Base-by-base conservation (phyloP, 2,797 vertebrate species). In the Rhinogobio ventralis region DNA sequence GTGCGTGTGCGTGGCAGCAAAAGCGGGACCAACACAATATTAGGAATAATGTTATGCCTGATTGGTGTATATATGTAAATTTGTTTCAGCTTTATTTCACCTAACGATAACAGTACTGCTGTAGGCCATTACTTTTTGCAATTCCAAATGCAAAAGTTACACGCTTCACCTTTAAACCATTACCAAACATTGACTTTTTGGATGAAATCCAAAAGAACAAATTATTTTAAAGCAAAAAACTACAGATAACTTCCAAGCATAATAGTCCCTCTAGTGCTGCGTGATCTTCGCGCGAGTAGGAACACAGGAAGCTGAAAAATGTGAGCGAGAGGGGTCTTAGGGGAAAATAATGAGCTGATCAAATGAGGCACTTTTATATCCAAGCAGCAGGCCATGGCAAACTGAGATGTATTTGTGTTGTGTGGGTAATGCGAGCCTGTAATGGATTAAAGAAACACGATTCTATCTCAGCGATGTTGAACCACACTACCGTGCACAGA, bases 361-460 rank as follows among this genome's bases (percentile, higher is more conserved):
- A 85, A 87, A 89, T 78, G 66, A 85, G 42, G 19, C 64, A n/a
- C 60, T 85, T 82, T 67, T 81, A 64, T 83, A 74, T 83, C 36
- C 19, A 71, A 64, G 62, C 66, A 20, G 51, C 62, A 80, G 79
- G 71, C 69, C 69, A 73, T 80, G 75, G 67, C 79, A 69, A 57
- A 83, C 30, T 74, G 76, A 85, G 85, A 81, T 85, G 46, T 74
- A 51, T 74, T 62, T 62, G 83, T 83, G 76, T 73, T 77, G 45
- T 57, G 30, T 36, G 45, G 49, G 39, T 83, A 67, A 85, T 57
- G 60, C 46, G 23, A 81, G 57, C 73, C 77, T 60, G 57, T 87
- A 83, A 83, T 81, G 76, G 83, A 89, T 87, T 86, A 86, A 86
- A 86, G 81, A 74, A 77, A 84, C 64, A 74, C 57, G 66, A 75